Evolutionary conservation across 2,113 vertebrate species (phyloP).

Genomic region (Origma solitaria): DNA sequence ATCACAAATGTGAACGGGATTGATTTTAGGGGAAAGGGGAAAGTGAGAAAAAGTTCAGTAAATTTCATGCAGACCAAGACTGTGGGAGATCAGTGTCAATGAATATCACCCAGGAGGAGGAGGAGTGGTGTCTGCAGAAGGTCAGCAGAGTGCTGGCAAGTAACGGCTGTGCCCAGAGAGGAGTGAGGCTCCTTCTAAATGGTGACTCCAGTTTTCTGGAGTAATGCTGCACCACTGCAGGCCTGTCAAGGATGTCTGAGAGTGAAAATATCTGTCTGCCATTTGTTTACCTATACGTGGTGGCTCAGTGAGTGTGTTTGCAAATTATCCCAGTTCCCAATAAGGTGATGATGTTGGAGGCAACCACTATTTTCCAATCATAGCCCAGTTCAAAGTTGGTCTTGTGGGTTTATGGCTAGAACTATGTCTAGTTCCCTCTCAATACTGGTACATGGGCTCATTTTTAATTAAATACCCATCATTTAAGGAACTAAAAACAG

Average conservation of each 20-base stretch:
- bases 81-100: background rate
- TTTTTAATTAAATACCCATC: constrained; percentile 68
- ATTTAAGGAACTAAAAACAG: constrained; percentile 59
- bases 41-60: background rate
- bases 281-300: background rate
- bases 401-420: constrained; percentile 48
- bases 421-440: constrained; percentile 60
- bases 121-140: background rate
- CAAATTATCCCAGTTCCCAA: background rate
- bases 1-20: background rate
- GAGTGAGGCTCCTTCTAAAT: background rate
- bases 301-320: background rate
- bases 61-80: background rate
- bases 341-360: background rate
- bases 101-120: background rate
- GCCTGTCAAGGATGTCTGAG: background rate
- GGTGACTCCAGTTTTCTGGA: background rate
- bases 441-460: constrained; percentile 19
- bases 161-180: background rate
- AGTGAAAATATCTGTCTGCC: background rate
- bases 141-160: background rate
- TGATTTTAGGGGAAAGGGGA: background rate
- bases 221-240: background rate
- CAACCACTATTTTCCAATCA: constrained; percentile 9
- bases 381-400: constrained; percentile 51